Base-by-base conservation (phyloP, 2,113 vertebrate species). In the Hipposideros armiger region DNA sequence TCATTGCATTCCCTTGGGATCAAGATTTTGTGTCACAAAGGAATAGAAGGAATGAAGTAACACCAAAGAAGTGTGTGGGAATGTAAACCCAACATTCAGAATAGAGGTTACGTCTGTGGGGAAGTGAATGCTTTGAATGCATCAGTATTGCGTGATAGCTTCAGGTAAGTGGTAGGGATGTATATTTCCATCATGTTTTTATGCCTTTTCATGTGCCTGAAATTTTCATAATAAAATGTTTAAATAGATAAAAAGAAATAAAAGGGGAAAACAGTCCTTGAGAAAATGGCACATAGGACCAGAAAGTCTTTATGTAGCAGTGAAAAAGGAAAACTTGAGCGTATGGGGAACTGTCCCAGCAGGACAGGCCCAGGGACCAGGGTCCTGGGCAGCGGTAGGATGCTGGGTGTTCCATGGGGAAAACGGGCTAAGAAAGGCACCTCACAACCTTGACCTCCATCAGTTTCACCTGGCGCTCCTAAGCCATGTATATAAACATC, bases 211-310 rank as follows among this genome's bases (percentile, higher is more conserved):
- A 36, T 3, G 7, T 66, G 19, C 24, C 52, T 76, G 15, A 80
- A 92, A 86, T 40, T 74, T 81, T 62, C 30, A 60, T 72, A 72
- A 50, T 74, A 84, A 97, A 66, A 66, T 78, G 4, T 74, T 24
- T 47, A 91, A 36, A 19, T n/a, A 82, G 58, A 36, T 36, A 36
- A 36, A 36, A 54, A 47, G 74, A 96, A 36, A 70, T 4, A 74
- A 56, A 36, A 67, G 13, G 52, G 77, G 1, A 20, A 66, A 81
- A 54, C 76, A 70, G 24, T 40, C 47, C 22, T 70, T 81, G 20
- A 56, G n/a, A 24, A 96, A 81, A 58, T 66, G 73, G 40, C 14
- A 86, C 72, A 66, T 42, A 58, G 26, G 30, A 72, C 24, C 9
- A 47, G 28, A 47, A 64, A 50, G 17, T 56, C 22, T 91, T 56